These are phyloP conservation scores for Hesperophylax magnus DNA, from an alignment of 1,140 invertebrate species.

Conservation along the genomic window DNA sequence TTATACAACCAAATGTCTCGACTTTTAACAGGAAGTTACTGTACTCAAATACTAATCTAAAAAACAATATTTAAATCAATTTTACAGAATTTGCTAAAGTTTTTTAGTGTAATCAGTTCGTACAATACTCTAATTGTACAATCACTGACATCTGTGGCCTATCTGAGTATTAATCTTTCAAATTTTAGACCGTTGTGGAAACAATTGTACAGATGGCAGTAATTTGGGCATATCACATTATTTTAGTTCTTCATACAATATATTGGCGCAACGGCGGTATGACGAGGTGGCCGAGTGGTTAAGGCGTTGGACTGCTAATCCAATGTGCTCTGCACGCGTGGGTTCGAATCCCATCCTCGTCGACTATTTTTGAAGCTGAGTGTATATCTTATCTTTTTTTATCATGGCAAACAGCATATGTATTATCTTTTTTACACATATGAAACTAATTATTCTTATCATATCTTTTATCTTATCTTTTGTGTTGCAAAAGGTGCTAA, in stretches of 20 bases:
- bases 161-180: neutral
- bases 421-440: neutral
- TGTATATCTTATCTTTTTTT: slow-evolving; percentile 8
- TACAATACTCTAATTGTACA: too few species aligned
- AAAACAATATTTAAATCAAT: too few species aligned
- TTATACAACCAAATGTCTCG: too few species aligned
- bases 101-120: too few species aligned
- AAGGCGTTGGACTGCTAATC: slow-evolving; percentile 90
- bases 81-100: too few species aligned
- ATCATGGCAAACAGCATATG: neutral
- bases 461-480: slow-evolving; percentile 29
- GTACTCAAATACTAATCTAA: too few species aligned
- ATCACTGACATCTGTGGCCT: slow-evolving; percentile 5
- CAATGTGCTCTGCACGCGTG: slow-evolving; percentile 82
- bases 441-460: slow-evolving; percentile 20
- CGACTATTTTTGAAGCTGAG: slow-evolving; percentile 62
- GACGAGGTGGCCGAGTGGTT: slow-evolving; percentile 91
- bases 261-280: slow-evolving; percentile 37
- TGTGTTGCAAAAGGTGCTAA: neutral
- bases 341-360: slow-evolving; percentile 92
- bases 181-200: slow-evolving; percentile 1
- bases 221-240: neutral
- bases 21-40: too few species aligned
- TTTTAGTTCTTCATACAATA: slow-evolving; percentile 7
- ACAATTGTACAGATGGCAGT: slow-evolving; percentile 31